Percentiles rank a stretch among this genome's conserved stretches.
phyloP scores from a whole-genome alignment of 1,140 invertebrate genomes.

The Ceratina calcarata region DNA sequence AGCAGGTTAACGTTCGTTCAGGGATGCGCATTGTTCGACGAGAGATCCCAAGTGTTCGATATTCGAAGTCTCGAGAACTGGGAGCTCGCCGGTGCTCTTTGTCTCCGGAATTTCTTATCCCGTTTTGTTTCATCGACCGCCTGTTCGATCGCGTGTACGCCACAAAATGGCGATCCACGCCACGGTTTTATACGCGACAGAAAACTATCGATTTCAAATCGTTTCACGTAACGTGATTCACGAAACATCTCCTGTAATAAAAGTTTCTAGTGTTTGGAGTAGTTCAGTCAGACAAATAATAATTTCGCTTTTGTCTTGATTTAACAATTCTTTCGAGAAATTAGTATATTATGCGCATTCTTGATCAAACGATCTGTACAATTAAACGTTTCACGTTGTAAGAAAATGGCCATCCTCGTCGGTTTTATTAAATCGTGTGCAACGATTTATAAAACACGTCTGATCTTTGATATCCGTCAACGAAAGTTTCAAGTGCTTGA shows the following conservation, averaged over 20 bases:
- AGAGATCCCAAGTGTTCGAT: not conserved
- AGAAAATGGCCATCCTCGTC: no score
- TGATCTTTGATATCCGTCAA: no score
- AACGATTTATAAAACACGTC: no score
- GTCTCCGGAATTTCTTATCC: not conserved
- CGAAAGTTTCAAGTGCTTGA: no score
- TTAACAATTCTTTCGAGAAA: no score
- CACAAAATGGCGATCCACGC: constrained; percentile 54
- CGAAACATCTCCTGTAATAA: not conserved
- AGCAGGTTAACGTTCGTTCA: not conserved
- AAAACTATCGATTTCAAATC: not conserved
- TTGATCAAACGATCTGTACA: no score
- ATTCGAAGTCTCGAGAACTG: not conserved
- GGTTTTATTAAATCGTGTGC: no score
- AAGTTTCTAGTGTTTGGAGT: no score
- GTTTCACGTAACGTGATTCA: not conserved
- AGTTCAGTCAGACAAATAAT: no score
- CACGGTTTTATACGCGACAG: not conserved
- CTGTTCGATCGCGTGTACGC: constrained; percentile 30
- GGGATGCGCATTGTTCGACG: not conserved
- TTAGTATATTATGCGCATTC: no score
- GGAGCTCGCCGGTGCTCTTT: not conserved
- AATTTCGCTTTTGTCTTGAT: no score
- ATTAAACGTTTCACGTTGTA: no score
- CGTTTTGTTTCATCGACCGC: constrained; percentile 13